A percentile compares a stretch with the other conserved stretches of the same genome.
Evolutionary conservation across 2,113 vertebrate genomes (phyloP).

Genomic region (Butorides virescens): DNA sequence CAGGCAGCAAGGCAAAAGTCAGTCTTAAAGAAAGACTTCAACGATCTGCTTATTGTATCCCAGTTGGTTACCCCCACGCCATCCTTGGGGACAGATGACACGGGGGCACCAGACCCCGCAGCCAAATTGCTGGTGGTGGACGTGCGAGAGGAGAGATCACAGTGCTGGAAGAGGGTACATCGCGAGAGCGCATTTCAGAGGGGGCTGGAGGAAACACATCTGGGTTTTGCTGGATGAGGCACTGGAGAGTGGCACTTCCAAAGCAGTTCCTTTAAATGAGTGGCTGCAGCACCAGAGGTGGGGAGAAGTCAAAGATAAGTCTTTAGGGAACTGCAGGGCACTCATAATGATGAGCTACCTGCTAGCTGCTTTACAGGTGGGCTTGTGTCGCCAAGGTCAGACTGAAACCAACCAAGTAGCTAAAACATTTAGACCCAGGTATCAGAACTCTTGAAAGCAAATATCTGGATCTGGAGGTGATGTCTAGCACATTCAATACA

Average conservation of each 20-base stretch:
- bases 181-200: neutral
- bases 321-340: neutral
- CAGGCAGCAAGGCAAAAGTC: neutral
- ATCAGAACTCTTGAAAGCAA: neutral
- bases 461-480: neutral
- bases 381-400: neutral
- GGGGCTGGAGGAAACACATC: neutral
- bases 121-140: rapidly evolving
- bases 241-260: neutral
- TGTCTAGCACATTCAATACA: neutral
- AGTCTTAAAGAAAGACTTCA: neutral
- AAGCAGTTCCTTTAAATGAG: neutral
- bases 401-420: neutral
- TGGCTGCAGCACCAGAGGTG: neutral
- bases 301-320: neutral
- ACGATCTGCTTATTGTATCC: neutral
- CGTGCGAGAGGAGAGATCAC: neutral
- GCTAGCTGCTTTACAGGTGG: neutral
- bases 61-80: neutral
- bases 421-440: neutral
- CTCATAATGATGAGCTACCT: neutral
- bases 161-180: neutral
- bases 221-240: neutral
- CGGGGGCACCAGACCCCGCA: neutral
- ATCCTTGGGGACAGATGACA: neutral